Evolutionary conservation across 1,140 invertebrate genomes (phyloP).

Genomic region (Oreohelix idahoensis): DNA sequence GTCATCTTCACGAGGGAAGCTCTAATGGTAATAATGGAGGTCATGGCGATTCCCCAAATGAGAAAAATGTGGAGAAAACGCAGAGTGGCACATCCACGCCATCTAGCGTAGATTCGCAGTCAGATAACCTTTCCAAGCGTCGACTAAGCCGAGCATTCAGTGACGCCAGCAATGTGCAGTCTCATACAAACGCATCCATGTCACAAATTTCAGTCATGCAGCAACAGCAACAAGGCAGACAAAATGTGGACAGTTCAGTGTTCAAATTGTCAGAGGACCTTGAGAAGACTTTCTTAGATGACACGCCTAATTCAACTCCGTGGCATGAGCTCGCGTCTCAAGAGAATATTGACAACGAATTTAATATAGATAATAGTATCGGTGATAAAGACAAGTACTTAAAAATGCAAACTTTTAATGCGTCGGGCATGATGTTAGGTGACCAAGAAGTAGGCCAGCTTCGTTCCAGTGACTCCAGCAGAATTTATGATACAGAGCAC

Average conservation of each 20-base stretch:
- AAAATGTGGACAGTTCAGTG: conserved; percentile 8
- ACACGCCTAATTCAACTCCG: neutral
- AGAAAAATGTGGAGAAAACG: neutral
- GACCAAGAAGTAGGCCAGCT: conserved; percentile 5
- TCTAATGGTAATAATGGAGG: neutral
- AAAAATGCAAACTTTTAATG: conserved; percentile 8
- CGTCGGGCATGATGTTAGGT: neutral
- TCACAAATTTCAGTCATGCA: conserved; percentile 18
- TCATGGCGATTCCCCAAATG: conserved; percentile 5
- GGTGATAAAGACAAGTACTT: conserved; percentile 1
- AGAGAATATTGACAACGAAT: neutral
- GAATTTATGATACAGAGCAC: neutral
- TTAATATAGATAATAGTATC: neutral
- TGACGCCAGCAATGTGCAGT: neutral
- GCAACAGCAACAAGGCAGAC: conserved; percentile 20
- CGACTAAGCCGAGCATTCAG: conserved; percentile 8
- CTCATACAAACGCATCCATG: neutral
- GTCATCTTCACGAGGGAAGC: neutral
- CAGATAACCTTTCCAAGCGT: neutral
- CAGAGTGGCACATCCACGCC: neutral
- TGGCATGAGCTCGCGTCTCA: conserved; percentile 27
- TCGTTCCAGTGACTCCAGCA: neutral
- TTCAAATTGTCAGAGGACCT: conserved; percentile 27
- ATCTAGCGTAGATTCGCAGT: neutral
- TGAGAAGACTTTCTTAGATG: conserved; percentile 26